These are phyloP conservation scores for Sebastes variabilis DNA, from an alignment of 2,797 vertebrate genomes.

Conservation along the genomic window DNA sequence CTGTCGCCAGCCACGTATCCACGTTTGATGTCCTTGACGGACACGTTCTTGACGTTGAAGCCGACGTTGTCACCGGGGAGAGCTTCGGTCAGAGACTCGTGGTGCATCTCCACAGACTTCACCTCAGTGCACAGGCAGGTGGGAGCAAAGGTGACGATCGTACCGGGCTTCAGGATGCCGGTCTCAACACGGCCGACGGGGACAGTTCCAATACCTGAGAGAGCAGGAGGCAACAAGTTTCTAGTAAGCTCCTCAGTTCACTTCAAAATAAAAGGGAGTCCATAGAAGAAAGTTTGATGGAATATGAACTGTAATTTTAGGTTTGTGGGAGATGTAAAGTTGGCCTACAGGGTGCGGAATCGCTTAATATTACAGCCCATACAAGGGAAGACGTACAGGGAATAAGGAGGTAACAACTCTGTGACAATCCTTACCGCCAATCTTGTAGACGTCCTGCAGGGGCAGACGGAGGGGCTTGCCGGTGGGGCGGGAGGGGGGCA, in stretches of 20 bases:
- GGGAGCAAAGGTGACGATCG: constrained; percentile 83
- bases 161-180: constrained; percentile 80
- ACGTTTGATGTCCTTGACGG: constrained; percentile 77
- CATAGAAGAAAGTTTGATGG: not conserved
- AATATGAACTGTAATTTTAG: not conserved
- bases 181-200: constrained; percentile 84
- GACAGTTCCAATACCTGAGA: constrained; percentile 83
- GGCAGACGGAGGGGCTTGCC: constrained; percentile 94
- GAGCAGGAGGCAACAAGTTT: not conserved
- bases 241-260: not conserved
- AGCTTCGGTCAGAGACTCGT: constrained; percentile 79
- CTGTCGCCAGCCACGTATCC: constrained; percentile 79
- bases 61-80: constrained; percentile 82
- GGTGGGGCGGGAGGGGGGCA: constrained; percentile 91
- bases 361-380: not conserved
- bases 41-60: constrained; percentile 87
- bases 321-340: not conserved
- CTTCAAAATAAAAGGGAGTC: not conserved
- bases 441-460: constrained; percentile 97
- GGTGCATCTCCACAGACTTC: constrained; percentile 86
- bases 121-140: constrained; percentile 82
- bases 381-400: not conserved
- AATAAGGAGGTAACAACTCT: not conserved
- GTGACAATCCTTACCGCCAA: constrained; percentile 83
- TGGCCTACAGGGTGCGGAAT: not conserved